These are phyloP conservation scores for Motacilla alba DNA, from an alignment of 2,113 vertebrate genomes.

Conservation along the genomic window DNA sequence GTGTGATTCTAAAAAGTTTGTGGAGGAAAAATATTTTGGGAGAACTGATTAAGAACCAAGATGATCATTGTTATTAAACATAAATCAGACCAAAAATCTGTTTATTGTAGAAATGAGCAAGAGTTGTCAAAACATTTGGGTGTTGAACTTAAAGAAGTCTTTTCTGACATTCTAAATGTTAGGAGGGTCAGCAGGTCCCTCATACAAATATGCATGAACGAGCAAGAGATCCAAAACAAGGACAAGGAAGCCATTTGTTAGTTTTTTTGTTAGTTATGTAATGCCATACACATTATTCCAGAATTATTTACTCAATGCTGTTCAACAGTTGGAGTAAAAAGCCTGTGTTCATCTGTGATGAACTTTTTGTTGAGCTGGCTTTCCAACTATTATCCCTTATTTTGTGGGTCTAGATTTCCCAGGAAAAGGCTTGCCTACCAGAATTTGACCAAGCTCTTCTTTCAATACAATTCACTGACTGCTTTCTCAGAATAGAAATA, in stretches of 20 bases:
- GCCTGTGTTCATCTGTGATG: background rate
- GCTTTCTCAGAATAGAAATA: background rate
- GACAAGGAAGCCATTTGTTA: background rate
- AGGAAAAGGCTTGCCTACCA: background rate
- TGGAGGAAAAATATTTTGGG: background rate
- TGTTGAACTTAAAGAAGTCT: background rate
- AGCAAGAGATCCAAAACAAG: background rate
- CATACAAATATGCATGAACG: background rate
- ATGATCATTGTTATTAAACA: background rate
- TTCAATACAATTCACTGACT: background rate
- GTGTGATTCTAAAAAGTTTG: background rate
- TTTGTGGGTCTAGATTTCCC: background rate
- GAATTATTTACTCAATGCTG: background rate
- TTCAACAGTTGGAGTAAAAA: background rate
- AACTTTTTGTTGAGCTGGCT: background rate
- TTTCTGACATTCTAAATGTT: background rate
- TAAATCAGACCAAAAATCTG: background rate
- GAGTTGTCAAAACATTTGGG: background rate
- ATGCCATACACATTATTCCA: background rate
- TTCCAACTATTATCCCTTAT: background rate
- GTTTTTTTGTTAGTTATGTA: background rate
- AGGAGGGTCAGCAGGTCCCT: background rate
- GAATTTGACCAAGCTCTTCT: background rate
- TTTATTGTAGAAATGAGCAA: background rate
- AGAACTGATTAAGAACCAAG: background rate